These are phyloP conservation scores for Gymnocephalus cernua DNA, from an alignment of 2,113 vertebrate species.

Conservation along the genomic window DNA sequence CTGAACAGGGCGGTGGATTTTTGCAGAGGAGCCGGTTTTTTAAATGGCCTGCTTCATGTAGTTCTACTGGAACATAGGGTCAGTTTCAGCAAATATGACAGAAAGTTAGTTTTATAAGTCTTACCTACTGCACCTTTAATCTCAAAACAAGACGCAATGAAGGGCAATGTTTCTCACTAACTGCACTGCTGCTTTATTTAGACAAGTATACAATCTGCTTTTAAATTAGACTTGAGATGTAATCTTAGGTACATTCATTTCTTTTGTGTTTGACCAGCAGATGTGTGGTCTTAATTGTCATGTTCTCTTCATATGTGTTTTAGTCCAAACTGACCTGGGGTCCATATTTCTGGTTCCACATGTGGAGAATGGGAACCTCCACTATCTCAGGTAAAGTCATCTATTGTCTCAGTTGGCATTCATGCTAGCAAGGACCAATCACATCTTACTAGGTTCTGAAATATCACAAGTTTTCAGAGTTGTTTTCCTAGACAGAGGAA, in stretches of 20 bases:
- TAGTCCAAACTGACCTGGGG: constrained; percentile 96
- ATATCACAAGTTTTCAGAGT: neutral
- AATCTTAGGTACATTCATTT: neutral
- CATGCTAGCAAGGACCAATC: neutral
- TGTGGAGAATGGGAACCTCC: constrained; percentile 94
- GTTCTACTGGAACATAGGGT: too few relatives aligned
- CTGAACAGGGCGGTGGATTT: too few relatives aligned
- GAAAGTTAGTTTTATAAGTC: too few relatives aligned
- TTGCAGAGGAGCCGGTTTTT: too few relatives aligned
- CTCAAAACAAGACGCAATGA: neutral
- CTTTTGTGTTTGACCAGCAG: neutral
- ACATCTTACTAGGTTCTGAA: neutral
- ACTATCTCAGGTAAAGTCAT: constrained; percentile 89
- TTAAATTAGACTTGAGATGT: too few relatives aligned
- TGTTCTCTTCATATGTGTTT: constrained; percentile 47
- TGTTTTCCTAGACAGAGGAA: neutral
- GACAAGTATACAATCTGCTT: too few relatives aligned
- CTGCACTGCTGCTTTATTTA: neutral
- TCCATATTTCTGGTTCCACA: constrained; percentile 97
- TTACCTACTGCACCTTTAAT: too few relatives aligned
- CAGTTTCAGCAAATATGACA: too few relatives aligned
- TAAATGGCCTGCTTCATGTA: too few relatives aligned
- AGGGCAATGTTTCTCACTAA: neutral
- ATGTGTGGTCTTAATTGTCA: neutral
- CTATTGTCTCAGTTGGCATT: neutral